Percentiles rank a stretch among this genome's conserved stretches.
These are phyloP conservation scores for Leptocoma aspasia DNA, from an alignment of 2,113 vertebrate genomes.

Conservation along the genomic window DNA sequence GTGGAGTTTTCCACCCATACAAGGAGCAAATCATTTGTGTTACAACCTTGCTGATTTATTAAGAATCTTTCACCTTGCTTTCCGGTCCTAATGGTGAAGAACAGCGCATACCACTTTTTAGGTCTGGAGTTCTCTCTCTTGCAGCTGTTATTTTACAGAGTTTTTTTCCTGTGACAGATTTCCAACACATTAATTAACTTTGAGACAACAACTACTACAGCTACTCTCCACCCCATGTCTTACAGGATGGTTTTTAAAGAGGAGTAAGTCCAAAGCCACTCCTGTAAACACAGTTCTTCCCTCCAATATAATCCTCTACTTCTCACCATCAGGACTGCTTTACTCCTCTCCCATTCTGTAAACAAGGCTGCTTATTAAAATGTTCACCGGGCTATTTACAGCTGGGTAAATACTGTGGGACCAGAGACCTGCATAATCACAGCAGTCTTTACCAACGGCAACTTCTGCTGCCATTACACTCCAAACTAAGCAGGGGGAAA, in stretches of 20 bases:
- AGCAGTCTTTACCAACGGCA: neutral
- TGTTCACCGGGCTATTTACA: neutral
- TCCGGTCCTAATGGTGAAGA: constrained; percentile 2
- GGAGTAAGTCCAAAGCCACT: neutral
- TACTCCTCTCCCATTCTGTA: neutral
- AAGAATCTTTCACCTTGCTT: constrained; percentile 63
- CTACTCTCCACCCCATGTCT: neutral
- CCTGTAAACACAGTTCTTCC: neutral
- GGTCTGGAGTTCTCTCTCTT: constrained; percentile 54
- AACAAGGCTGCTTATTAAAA: neutral
- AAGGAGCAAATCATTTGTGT: neutral
- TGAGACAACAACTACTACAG: neutral
- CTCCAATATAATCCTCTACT: neutral
- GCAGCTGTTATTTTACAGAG: constrained; percentile 58
- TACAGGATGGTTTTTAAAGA: neutral
- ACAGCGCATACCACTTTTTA: neutral
- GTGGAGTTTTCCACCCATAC: neutral
- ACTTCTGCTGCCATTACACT: neutral
- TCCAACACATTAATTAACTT: constrained; percentile 33
- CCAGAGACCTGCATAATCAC: neutral
- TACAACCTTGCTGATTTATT: neutral
- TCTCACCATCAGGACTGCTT: neutral
- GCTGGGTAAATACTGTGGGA: neutral
- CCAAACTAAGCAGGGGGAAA: neutral
- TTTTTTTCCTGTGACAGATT: constrained; percentile 67